Percentiles rank a stretch among this genome's conserved stretches.
phyloP scores from a whole-genome alignment of 2,888 invertebrate species.

The Tenthredo scrophulariae region DNA sequence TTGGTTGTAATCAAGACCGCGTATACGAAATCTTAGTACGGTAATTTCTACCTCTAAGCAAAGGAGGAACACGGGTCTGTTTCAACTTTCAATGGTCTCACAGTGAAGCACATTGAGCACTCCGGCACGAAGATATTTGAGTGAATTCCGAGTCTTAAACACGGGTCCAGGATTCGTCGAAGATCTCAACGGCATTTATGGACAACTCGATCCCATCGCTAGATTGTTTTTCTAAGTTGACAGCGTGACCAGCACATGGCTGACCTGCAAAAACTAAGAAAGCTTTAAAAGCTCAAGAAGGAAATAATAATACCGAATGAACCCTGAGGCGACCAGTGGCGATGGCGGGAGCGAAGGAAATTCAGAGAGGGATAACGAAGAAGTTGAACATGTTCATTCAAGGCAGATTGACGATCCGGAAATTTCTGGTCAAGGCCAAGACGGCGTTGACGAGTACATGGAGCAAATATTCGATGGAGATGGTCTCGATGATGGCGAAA shows the following conservation, averaged over 20 bases:
- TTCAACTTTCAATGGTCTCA: conserved; percentile 48
- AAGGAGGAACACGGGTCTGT: conserved; percentile 28
- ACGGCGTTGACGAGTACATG: not conserved
- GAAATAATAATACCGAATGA: not conserved
- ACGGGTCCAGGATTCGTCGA: not conserved
- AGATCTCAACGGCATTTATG: too few relatives aligned
- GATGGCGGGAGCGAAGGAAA: conserved; percentile 33
- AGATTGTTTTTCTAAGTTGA: not conserved
- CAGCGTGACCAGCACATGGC: not conserved
- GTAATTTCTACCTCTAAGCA: conserved; percentile 22
- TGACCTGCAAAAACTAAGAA: too few relatives aligned
- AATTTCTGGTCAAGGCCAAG: conserved; percentile 9
- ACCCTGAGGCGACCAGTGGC: not conserved
- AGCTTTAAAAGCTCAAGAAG: not conserved
- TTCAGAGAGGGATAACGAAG: conserved; percentile 41
- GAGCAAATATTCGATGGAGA: conserved; percentile 24
- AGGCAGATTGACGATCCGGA: not conserved
- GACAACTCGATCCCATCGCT: not conserved
- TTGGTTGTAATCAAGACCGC: conserved; percentile 52
- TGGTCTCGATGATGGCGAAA: not conserved
- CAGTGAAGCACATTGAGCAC: not conserved
- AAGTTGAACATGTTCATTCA: not conserved
- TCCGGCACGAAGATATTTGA: not conserved
- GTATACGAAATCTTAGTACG: conserved; percentile 40
- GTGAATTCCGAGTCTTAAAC: not conserved